Base-by-base conservation (phyloP, 2,888 invertebrate genomes). In the Lamellibrachia columna region DNA sequence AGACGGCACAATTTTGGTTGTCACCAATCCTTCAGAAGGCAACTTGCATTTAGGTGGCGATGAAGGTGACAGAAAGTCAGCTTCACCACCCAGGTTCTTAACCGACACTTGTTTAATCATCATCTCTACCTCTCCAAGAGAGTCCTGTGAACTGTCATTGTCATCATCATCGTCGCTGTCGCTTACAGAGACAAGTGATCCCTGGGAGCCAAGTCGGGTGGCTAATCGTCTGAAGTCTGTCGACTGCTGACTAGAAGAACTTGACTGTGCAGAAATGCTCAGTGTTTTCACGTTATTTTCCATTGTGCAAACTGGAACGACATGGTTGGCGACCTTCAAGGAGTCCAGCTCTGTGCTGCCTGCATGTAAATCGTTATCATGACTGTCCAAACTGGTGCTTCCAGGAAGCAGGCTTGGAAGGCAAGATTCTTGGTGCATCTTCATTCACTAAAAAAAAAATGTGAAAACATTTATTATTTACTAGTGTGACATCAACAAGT, bases 351-450 rank as follows among this genome's bases (percentile, higher is more conserved):
- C 75, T n/a, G 22, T 75, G 22, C n/a, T 75, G 75, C n/a, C 75
- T 15, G 75, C n/a, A 15, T 15, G n/a, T 75, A 15, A 75, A 75
- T 75, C 75, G 2, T 75, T 75, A 4, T 75, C 75, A 75, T 75
- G 75, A 75, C 75, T 75, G 22, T 75, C 75, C 75, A 75, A 75
- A n/a, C 75, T n/a, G 22, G 75, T 75, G 75, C 75, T 75, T 75
- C 22, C 75, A 75, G 1, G 22, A 75, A 22, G 75, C 75, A 75
- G 22, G 75, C 22, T 75, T 75, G 75, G 75, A 6, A 6, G 75
- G 75, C n/a, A 75, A 75, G 75, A n/a, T 75, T 75, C 75, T 75
- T 75, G 75, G 75, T 75, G 75, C 75, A 75, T 75, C 75, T 22
- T 75, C 6, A 75, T 75, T 75, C 75, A 75, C 75, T 75, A 75